Evolutionary conservation across 2,888 invertebrate species (phyloP).

Genomic region (Hermaeophaga mercurialis): DNA sequence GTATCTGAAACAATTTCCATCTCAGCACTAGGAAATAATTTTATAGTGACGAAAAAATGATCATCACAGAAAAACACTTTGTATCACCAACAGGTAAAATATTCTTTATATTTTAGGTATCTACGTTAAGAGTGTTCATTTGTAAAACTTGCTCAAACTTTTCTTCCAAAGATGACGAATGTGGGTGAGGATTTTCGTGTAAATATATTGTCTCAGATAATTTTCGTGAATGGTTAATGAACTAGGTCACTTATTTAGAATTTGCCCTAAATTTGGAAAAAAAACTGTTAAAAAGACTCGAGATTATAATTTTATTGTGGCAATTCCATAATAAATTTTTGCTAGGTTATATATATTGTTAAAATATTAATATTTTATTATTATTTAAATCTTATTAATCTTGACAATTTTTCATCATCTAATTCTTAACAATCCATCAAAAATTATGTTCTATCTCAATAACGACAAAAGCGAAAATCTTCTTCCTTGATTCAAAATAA

Average conservation of each 20-base stretch:
- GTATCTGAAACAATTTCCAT: constrained; percentile 9
- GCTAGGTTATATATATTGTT: too few species aligned
- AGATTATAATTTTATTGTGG: too few species aligned
- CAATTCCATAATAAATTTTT: too few species aligned
- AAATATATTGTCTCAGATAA: not conserved
- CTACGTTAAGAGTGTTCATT: constrained; percentile 23
- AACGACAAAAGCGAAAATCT: too few species aligned
- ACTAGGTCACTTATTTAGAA: constrained; percentile 20
- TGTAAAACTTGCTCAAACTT: constrained; percentile 30
- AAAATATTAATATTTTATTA: too few species aligned
- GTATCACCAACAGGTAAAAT: constrained; percentile 19
- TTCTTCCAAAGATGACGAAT: constrained; percentile 49
- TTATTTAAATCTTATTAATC: too few species aligned
- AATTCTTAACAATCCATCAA: too few species aligned
- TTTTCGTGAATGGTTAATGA: constrained; percentile 15
- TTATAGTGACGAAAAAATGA: constrained; percentile 21
- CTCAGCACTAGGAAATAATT: constrained; percentile 13
- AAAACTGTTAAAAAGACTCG: too few species aligned
- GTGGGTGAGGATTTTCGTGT: constrained; percentile 43
- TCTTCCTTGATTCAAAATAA: too few species aligned
- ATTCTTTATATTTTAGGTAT: constrained; percentile 33
- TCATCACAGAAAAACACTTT: constrained; percentile 24
- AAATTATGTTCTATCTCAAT: too few species aligned
- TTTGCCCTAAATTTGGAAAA: not conserved
- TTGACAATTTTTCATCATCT: too few species aligned